Base-by-base conservation (phyloP, 2,888 invertebrate genomes). In the Trilocha varians region DNA sequence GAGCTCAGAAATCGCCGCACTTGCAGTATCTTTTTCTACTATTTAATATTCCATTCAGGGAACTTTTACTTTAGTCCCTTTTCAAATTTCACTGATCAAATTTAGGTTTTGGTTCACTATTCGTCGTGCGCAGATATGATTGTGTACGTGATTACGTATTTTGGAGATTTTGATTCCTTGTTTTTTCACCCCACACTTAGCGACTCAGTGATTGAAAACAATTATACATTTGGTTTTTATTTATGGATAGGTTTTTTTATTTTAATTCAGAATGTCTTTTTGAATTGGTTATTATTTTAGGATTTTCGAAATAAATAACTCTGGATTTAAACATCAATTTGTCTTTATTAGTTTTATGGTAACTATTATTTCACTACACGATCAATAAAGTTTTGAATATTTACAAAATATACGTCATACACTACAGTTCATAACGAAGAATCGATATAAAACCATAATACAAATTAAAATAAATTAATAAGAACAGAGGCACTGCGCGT, bases 401-500 rank as follows among this genome's bases (percentile, higher is more conserved):
- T 60, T 80, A 83, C 78, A 82, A 78, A 78, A 74, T 71, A 56
- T 59, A 65, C 67, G 60, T 51, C 45, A 50, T 49, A 45, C 49
- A 50, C 49, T 54, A 47, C 67, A 62, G 57, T 59, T 63, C 49
- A 65, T 64, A 59, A 62, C 59, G 50, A 66, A 66, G 64, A 67
- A 65, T 67, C 65, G 62, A 48, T 9, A 65, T 61, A 55, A 54
- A 50, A 50, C 47, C 50, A 48, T 55, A 44, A 41, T 50, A 57
- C 55, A 52, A 61, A 59, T 65, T 57, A 61, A 70, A 62, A 64
- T 62, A 70, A 72, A 61, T 62, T 70, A 79, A 75, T 70, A 67
- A 79, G 74, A 80, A 74, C 79, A 78, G 82, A 84, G 84, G 84
- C 84, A 85, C 84, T 79, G 80, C 77, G 76, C 77, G 70, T 78